Conservation (phyloP, 2,888 invertebrate genomes). For the Mimachlamys varia region DNA sequence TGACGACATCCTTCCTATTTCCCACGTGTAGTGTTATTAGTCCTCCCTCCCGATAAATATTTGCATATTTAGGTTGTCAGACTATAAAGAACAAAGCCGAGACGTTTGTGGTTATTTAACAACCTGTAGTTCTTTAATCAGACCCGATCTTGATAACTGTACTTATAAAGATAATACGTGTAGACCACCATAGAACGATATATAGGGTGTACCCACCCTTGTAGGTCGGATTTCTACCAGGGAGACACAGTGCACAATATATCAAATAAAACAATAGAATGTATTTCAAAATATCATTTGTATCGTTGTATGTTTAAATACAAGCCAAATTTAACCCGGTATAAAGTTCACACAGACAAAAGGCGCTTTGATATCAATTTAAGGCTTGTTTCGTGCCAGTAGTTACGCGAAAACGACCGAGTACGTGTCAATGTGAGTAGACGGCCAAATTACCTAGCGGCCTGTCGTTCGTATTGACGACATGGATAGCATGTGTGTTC, state of each 20-base stretch:
- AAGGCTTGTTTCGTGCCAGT: neutral
- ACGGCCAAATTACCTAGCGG: neutral
- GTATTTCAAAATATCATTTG: neutral
- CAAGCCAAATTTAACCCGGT: neutral
- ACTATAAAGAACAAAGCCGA: no score
- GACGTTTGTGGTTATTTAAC: no score
- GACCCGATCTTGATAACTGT: no score
- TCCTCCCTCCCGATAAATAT: no score
- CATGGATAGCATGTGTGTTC: neutral
- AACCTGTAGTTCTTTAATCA: no score
- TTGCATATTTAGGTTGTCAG: no score
- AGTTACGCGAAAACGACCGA: neutral
- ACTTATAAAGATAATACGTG: no score
- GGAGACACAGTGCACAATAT: neutral
- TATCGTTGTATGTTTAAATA: neutral
- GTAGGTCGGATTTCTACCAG: neutral
- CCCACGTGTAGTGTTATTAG: no score
- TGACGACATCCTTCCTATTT: no score
- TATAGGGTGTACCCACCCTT: neutral
- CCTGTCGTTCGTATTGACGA: neutral
- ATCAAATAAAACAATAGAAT: slow-evolving; percentile 14
- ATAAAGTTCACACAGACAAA: neutral
- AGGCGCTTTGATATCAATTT: neutral
- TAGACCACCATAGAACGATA: neutral
- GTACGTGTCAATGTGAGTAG: neutral